These are phyloP conservation scores for Hyphantria cunea DNA, from an alignment of 1,140 invertebrate species.

Conservation along the genomic window DNA sequence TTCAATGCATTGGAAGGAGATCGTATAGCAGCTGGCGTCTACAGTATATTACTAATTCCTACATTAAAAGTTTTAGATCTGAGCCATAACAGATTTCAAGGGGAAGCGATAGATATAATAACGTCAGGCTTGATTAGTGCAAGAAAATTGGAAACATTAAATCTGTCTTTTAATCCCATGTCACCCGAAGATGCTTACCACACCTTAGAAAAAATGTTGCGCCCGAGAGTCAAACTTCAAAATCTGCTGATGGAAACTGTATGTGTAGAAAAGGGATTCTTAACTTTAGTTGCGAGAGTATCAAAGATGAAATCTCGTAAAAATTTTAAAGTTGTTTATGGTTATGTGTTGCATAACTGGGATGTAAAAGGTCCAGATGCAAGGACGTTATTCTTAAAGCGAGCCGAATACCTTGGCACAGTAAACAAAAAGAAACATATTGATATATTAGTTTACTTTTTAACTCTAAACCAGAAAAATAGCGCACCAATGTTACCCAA, in stretches of 20 bases:
- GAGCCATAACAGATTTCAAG: constrained; percentile 52
- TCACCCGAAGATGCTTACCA: constrained; percentile 54
- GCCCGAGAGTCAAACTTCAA: constrained; percentile 43
- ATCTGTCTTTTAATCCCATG: constrained; percentile 70
- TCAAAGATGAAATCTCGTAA: constrained; percentile 42
- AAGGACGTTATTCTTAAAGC: constrained; percentile 45
- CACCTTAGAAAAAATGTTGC: constrained; percentile 41
- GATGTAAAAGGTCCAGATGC: constrained; percentile 36
- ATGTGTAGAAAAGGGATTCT: constrained; percentile 41
- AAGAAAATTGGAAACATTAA: constrained; percentile 54
- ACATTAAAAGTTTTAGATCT: constrained; percentile 45
- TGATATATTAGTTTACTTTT: constrained; percentile 42
- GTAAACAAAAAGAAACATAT: constrained; percentile 33
- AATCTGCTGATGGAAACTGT: constrained; percentile 52
- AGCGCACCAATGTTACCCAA: constrained; percentile 36
- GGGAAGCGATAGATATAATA: constrained; percentile 39
- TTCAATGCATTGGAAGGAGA: constrained; percentile 52
- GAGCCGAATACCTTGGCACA: constrained; percentile 41
- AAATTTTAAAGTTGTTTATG: constrained; percentile 45
- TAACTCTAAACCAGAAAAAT: constrained; percentile 37
- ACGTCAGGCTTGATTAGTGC: constrained; percentile 36
- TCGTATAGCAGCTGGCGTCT: constrained; percentile 39
- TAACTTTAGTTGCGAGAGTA: constrained; percentile 35
- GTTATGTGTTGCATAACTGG: constrained; percentile 39
- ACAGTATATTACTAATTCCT: constrained; percentile 38